phyloP scores from a whole-genome alignment of 2,797 vertebrate species.

The Trachops cirrhosus region DNA sequence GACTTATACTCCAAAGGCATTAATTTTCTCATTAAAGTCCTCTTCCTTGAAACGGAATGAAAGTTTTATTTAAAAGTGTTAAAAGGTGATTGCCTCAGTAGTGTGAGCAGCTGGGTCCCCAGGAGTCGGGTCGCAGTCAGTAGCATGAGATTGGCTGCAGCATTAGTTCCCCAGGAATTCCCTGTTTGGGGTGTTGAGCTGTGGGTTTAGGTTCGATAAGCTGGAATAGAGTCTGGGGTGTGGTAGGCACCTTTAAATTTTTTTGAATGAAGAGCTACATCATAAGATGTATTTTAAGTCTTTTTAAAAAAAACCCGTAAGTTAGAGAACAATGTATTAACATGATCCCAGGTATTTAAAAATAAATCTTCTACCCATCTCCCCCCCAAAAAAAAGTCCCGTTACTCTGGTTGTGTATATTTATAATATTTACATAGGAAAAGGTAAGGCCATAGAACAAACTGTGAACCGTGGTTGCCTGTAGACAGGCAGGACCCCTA shows the following conservation, averaged over 20 bases:
- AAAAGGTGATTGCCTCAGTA: not conserved
- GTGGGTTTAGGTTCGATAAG: not conserved
- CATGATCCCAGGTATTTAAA: not conserved
- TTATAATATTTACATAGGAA: not conserved
- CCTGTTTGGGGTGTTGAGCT: not conserved
- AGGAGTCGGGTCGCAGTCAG: not conserved
- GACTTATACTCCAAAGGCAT: not conserved
- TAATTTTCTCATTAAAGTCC: not conserved
- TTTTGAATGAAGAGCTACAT: not conserved
- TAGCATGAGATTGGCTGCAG: not conserved
- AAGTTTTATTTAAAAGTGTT: not conserved
- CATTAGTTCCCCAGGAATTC: not conserved
- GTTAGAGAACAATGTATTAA: not conserved
- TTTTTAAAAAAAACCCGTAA: not conserved
- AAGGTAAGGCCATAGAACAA: not conserved
- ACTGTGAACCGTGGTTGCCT: not conserved
- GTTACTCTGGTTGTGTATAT: not conserved
- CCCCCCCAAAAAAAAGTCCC: too few species aligned
- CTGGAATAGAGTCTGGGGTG: not conserved
- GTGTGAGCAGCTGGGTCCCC: not conserved
- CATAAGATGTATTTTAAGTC: not conserved
- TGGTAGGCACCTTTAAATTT: not conserved
- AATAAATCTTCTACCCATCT: not conserved
- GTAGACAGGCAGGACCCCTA: not conserved
- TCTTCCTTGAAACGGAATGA: not conserved